Evolutionary conservation across 2,113 vertebrate genomes (phyloP).

Genomic region (Cyanoramphus novaezelandiae): DNA sequence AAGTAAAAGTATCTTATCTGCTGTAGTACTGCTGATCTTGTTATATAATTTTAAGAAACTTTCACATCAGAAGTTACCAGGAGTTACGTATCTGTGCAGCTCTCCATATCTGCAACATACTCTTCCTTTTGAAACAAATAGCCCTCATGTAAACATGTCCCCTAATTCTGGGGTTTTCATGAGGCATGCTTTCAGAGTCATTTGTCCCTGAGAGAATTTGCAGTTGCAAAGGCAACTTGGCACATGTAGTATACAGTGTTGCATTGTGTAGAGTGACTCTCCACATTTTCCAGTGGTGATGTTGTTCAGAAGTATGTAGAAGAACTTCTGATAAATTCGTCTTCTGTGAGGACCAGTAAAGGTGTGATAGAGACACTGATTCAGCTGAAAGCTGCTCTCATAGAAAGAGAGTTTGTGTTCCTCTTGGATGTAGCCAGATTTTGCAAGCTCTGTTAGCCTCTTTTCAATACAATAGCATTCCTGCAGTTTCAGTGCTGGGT

Average conservation of each 20-base stretch:
- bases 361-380: neutral
- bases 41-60: neutral
- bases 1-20: neutral
- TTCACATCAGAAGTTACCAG: neutral
- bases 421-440: neutral
- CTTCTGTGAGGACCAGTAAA: neutral
- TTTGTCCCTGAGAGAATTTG: neutral
- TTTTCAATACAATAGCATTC: fast-evolving
- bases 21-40: neutral
- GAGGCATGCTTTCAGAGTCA: neutral
- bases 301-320: neutral
- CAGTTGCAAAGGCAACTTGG: neutral
- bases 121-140: neutral
- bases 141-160: neutral
- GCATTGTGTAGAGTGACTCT: neutral
- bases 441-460: neutral
- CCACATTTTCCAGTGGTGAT: neutral
- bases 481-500: neutral
- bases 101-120: neutral
- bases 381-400: neutral
- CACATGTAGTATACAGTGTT: neutral
- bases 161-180: neutral
- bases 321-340: neutral
- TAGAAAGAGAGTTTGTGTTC: neutral
- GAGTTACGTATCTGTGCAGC: neutral